Evolutionary conservation across 2,888 invertebrate genomes (phyloP), one percentile per base, ranked within the genome.

Genomic region (Lissonota sp.): DNA sequence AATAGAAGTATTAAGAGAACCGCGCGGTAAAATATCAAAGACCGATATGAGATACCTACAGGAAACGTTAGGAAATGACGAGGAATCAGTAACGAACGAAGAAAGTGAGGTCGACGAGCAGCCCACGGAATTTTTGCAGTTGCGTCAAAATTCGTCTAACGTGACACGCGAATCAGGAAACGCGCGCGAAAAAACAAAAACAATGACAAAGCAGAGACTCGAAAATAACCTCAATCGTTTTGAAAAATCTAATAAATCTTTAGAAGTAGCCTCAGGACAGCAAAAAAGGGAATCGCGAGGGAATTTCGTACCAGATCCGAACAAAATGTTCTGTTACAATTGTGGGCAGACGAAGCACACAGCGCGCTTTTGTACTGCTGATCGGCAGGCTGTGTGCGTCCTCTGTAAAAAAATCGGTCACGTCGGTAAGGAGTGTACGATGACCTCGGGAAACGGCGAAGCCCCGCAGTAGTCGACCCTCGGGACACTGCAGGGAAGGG

Each of bases 371-470:
- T 75, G 71, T n/a, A 63, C 10, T 2, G 42, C 58, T 4, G 51
- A 64, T 6, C 55, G 80, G 5, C 70, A 70, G 39, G 16, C 39
- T 0, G 55, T 75, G 14, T 75, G 80, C 10, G 49, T 57, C 7
- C 6, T 40, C 0, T 75, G 74, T 40, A 8, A 12, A 10, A 46
- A 72, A 51, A 70, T n/a, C 1, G 75, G 80, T 6, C 77, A 77
- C n/a, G 63, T 70, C 5, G 70, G 70, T n/a, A 6, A 40, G 12
- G 46, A 76, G 14, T 76, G 75, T 49, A 67, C 75, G 26, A n/a
- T 42, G n/a, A 53, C 8, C 14, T 39, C 70, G 77, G 77, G 70
- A 77, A 77, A 77, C 77, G 77, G 1, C 6, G 5, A 62, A 44
- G 66, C 58, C 77, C 77, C 8, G 46, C 63, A 39, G 63, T 77